Conservation (phyloP, 2,113 vertebrate species). For the Notothenia rossii region DNA sequence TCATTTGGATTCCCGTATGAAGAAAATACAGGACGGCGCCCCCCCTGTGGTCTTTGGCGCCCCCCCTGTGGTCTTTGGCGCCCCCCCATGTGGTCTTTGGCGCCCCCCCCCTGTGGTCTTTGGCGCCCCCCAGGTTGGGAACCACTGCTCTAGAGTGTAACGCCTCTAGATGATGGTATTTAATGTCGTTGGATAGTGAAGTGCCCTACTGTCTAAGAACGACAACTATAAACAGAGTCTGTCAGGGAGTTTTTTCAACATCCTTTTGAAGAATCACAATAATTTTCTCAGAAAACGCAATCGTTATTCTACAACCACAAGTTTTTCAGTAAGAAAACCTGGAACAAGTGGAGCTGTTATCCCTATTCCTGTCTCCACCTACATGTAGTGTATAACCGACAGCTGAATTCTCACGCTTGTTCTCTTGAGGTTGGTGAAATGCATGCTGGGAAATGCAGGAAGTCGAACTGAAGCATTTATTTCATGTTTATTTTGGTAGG, state of each 20-base stretch:
- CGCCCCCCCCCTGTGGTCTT: no score
- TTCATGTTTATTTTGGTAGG: conserved; percentile 30
- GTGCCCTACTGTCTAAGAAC: background rate
- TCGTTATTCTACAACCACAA: background rate
- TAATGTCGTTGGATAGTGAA: background rate
- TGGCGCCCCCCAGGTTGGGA: no score
- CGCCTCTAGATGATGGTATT: background rate
- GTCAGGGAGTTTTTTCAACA: no score
- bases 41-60: no score
- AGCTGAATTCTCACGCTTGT: conserved; percentile 36
- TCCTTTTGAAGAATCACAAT: no score
- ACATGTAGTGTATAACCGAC: conserved; percentile 27
- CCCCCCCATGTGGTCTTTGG: no score
- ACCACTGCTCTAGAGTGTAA: no score
- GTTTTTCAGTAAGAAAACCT: background rate
- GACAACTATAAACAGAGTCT: background rate
- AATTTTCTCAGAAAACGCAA: background rate
- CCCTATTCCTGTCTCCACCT: conserved; percentile 65
- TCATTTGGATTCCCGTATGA: no score
- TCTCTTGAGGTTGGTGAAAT: conserved; percentile 40
- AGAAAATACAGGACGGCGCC: no score
- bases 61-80: no score
- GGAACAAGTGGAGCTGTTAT: conserved; percentile 5
- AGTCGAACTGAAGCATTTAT: conserved; percentile 13
- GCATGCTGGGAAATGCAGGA: conserved; percentile 68